These are phyloP conservation scores for Scaptomyza polygonia DNA, from an alignment of 2,888 invertebrate genomes.

Conservation along the genomic window DNA sequence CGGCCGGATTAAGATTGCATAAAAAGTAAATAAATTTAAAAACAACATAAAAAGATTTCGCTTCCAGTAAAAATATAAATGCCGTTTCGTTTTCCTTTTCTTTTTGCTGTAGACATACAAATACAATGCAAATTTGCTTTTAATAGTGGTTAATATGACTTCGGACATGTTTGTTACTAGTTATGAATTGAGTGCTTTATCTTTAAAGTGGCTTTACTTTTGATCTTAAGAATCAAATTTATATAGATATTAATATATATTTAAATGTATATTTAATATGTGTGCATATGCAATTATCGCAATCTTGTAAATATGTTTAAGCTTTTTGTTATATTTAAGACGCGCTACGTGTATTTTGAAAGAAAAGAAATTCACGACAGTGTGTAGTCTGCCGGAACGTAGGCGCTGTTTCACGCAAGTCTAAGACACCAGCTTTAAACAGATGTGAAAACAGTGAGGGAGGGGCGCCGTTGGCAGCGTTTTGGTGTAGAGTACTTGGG, in stretches of 20 bases:
- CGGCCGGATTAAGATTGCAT: background rate
- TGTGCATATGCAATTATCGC: conserved; percentile 59
- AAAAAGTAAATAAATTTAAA: too few species aligned
- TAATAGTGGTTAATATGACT: conserved; percentile 47
- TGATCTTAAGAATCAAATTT: conserved; percentile 45
- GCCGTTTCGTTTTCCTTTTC: conserved; percentile 67
- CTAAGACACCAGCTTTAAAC: conserved; percentile 58
- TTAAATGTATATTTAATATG: background rate
- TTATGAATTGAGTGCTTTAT: conserved; percentile 34
- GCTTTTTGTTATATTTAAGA: conserved; percentile 38
- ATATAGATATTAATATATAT: conserved; percentile 23
- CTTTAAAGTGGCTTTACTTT: conserved; percentile 3
- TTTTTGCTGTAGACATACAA: conserved; percentile 81
- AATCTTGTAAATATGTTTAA: conserved; percentile 37
- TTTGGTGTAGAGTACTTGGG: conserved; percentile 32
- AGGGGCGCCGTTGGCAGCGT: background rate
- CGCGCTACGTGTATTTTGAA: conserved; percentile 31
- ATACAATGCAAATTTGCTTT: conserved; percentile 78
- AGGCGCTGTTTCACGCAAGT: conserved; percentile 36
- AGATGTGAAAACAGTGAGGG: conserved; percentile 15
- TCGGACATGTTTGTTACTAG: conserved; percentile 35
- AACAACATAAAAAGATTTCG: too few species aligned
- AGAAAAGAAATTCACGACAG: conserved; percentile 23
- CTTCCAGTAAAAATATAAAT: conserved; percentile 22
- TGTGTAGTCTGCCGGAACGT: conserved; percentile 20